Base-by-base conservation (phyloP, 2,797 vertebrate species). In the Pyrocephalus nanus region DNA sequence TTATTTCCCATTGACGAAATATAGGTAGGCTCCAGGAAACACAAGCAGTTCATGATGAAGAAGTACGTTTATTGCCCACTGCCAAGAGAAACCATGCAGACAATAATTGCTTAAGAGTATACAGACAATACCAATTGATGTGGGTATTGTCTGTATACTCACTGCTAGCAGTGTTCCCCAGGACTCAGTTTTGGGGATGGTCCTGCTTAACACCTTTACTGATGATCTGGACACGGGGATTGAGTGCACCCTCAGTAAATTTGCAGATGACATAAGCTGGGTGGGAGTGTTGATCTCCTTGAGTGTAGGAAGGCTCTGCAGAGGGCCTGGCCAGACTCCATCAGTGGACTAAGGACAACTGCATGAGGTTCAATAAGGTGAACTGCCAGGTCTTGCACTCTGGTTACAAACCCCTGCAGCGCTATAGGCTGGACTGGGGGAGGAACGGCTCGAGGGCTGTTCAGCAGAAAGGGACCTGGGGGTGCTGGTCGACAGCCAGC, bases 381-480 rank as follows among this genome's bases (percentile, higher is more conserved):
- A 47, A 42, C 26, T 32, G 17, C 18, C 15, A 8, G 15, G 12
- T 16, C 47, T 15, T 27, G 18, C 8, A 10, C 7, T 19, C 53
- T 21, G 8, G 20, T 54, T 15, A 61, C 40, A 34, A 47, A 9
- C 2, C 21, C 40, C 18, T 5, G 30, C 22, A 32, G 47, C 0
- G 2, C 34, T 27, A 74, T 30, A 61, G 54, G 12, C 15, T 74
- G 30, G 54, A 9, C 15, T 74, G 30, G 5, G 9, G 10, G 21
- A 26, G 73, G 38, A 48, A 15, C 5, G 2, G 34, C 25, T 60
- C 0, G 0, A 53, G 11, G 34, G 53, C 38, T 40, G 29, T 15
- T 60, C 9, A 20, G 38, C 14, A 67, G 34, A 61, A 53, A 74
- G 20, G 9, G 12, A 61, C 12, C 14, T 40, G 17, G 15, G 8